Conservation (phyloP, 2,113 vertebrate genomes). For the Neolamprologus fasciatus region DNA sequence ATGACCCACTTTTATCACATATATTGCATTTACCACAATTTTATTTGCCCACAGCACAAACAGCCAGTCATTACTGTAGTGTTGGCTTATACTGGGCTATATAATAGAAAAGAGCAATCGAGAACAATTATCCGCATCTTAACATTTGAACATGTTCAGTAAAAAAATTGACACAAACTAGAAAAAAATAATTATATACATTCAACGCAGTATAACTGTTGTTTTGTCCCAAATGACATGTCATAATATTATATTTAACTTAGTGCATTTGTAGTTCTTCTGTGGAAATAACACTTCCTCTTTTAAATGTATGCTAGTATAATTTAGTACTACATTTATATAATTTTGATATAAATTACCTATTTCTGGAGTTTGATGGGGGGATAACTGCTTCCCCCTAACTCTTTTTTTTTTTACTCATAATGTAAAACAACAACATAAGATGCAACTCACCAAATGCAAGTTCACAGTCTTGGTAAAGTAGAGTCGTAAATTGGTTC, state of each 20-base stretch:
- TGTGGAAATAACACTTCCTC: background rate
- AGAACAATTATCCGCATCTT: background rate
- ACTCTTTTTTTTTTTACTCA: background rate
- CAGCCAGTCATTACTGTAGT: background rate
- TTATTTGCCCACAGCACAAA: background rate
- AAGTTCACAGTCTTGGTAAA: background rate
- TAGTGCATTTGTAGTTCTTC: background rate
- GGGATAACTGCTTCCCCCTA: background rate
- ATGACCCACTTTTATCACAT: background rate
- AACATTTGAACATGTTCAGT: background rate
- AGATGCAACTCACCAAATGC: background rate
- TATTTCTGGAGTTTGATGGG: background rate
- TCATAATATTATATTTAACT: background rate
- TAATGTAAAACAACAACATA: background rate
- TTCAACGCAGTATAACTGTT: background rate
- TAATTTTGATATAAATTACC: rapidly evolving
- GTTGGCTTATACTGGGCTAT: background rate
- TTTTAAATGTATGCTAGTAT: background rate
- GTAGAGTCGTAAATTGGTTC: background rate
- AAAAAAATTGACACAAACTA: background rate
- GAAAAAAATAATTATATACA: background rate
- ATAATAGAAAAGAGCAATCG: background rate
- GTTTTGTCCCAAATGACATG: background rate
- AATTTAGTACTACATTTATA: background rate
- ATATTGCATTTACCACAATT: background rate